Conservation (phyloP, 2,888 invertebrate species). For the Silvanus unidentatus region DNA sequence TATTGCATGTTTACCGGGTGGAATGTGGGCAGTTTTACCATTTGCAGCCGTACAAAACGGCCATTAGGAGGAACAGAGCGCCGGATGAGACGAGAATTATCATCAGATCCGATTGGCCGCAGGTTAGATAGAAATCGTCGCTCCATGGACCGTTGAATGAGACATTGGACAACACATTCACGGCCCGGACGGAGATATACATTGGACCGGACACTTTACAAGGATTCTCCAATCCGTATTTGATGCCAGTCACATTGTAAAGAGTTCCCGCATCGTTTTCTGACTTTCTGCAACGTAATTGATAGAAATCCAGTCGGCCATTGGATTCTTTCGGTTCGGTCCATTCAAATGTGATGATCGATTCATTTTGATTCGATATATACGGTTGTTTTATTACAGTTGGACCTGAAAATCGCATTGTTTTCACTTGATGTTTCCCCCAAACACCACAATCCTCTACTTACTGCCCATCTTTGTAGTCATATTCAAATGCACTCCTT, state of each 20-base stretch:
- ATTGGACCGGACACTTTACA: neutral
- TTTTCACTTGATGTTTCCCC: neutral
- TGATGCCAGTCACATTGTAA: no score
- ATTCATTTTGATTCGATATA: constrained; percentile 45
- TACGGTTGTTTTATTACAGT: constrained; percentile 36
- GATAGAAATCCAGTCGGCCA: constrained; percentile 45
- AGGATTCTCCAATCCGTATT: no score
- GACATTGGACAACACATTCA: constrained; percentile 32
- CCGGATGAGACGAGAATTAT: neutral
- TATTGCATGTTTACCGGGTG: no score
- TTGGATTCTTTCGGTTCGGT: constrained; percentile 43
- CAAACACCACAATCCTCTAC: constrained; percentile 14
- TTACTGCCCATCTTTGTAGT: constrained; percentile 47
- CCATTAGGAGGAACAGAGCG: constrained; percentile 1
- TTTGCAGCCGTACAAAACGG: neutral
- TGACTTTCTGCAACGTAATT: constrained; percentile 7
- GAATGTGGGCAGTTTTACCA: no score
- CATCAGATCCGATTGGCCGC: constrained; percentile 16
- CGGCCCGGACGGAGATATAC: constrained; percentile 37
- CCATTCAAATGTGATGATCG: constrained; percentile 49
- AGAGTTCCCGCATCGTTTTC: no score
- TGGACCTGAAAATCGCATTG: constrained; percentile 26
- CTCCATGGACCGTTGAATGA: constrained; percentile 40
- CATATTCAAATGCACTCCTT: constrained; percentile 27
- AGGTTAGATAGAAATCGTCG: constrained; percentile 30